Conservation (phyloP, 2,797 vertebrate species). For the Helostoma temminkii region DNA sequence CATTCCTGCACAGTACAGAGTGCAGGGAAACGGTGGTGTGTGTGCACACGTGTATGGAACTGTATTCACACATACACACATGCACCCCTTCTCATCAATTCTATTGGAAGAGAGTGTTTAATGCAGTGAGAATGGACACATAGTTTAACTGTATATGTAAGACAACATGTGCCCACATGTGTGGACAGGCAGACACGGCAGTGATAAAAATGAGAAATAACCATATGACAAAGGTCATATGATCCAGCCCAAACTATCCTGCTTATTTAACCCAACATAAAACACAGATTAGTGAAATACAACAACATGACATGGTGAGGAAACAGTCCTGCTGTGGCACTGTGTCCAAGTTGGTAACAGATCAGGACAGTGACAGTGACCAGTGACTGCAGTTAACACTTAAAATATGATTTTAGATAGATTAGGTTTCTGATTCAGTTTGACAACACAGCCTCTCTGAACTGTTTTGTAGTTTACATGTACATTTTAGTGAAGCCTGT, state of each 20-base stretch:
- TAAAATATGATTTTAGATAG: not conserved
- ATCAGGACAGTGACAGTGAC: slow-evolving; percentile 2
- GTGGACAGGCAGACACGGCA: not conserved
- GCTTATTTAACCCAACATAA: slow-evolving; percentile 49
- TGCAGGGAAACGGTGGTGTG: slow-evolving; percentile 2
- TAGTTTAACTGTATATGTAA: too few relatives aligned
- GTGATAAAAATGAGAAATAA: slow-evolving; percentile 25
- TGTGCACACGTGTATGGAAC: not conserved
- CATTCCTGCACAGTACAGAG: slow-evolving; percentile 68
- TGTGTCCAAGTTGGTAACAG: slow-evolving; percentile 41
- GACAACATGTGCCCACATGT: too few relatives aligned
- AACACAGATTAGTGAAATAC: slow-evolving; percentile 29
- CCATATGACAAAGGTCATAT: slow-evolving; percentile 50
- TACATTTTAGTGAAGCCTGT: not conserved
- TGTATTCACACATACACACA: not conserved
- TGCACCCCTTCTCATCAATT: not conserved
- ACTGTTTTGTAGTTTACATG: slow-evolving; percentile 3
- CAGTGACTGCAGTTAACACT: not conserved
- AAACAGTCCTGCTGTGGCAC: too few relatives aligned
- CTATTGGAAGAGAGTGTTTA: too few relatives aligned
- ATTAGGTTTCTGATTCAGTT: not conserved
- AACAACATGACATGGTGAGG: slow-evolving; percentile 47
- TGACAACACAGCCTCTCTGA: not conserved
- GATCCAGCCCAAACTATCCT: slow-evolving; percentile 32
- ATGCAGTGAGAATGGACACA: too few relatives aligned